A percentile compares a stretch with the other conserved stretches of the same genome.
These are phyloP conservation scores for Cydia fagiglandana DNA, from an alignment of 1,140 invertebrate genomes.

Conservation along the genomic window DNA sequence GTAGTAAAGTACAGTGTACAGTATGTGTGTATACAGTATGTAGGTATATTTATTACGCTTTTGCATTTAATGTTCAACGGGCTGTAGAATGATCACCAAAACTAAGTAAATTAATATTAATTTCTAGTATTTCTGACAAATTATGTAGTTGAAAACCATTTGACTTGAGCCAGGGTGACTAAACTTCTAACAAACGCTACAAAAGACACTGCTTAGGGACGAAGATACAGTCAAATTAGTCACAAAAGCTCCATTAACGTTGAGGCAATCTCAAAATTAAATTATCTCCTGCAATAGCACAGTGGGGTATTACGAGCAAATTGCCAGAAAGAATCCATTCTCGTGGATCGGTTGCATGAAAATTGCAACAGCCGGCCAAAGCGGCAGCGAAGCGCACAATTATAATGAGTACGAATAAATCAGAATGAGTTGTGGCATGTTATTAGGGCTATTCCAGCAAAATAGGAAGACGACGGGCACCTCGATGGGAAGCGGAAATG, in stretches of 20 bases:
- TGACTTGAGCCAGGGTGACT: neutral
- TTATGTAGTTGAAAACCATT: neutral
- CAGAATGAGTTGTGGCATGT: conserved; percentile 75
- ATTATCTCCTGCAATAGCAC: conserved; percentile 51
- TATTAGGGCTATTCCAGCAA: conserved; percentile 70
- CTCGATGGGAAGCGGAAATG: conserved; percentile 59
- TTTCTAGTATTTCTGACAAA: too few relatives aligned
- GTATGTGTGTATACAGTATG: too few relatives aligned
- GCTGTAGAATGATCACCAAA: too few relatives aligned
- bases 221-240: conserved; percentile 26
- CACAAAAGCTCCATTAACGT: conserved; percentile 33
- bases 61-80: too few relatives aligned
- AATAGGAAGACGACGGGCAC: conserved; percentile 62
- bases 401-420: conserved; percentile 76
- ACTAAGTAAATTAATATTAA: too few relatives aligned
- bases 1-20: too few relatives aligned
- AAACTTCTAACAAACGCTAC: neutral
- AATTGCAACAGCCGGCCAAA: conserved; percentile 71
- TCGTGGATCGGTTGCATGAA: conserved; percentile 70
- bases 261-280: conserved; percentile 43
- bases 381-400: conserved; percentile 71
- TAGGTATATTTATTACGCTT: too few relatives aligned
- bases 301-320: conserved; percentile 62
- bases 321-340: conserved; percentile 73
- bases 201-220: conserved; percentile 12